These are phyloP conservation scores for Lordiphosa stackelbergi DNA, from an alignment of 1,140 invertebrate genomes.

Conservation along the genomic window DNA sequence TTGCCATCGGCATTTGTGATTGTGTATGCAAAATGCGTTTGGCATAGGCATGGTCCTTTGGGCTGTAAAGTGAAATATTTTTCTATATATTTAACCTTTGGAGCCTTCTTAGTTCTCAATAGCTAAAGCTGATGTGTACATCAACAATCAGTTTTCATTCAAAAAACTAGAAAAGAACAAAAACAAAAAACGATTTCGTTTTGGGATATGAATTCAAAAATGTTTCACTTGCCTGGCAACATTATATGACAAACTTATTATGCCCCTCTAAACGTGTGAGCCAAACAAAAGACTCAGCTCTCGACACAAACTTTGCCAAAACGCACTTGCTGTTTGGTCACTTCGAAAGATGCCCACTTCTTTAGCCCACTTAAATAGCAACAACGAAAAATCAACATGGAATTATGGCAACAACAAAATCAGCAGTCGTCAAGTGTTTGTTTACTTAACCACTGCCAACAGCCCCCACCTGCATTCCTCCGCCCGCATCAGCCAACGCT, in stretches of 20 bases:
- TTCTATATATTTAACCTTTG: too few species aligned
- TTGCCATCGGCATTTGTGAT: too few species aligned
- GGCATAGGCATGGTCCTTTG: too few species aligned
- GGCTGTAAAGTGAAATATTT: too few species aligned
- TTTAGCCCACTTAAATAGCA: slow-evolving; percentile 64
- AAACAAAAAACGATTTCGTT: background rate
- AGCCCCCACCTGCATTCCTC: background rate
- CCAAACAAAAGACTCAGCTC: slow-evolving; percentile 54
- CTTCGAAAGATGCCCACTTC: slow-evolving; percentile 35
- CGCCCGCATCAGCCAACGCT: slow-evolving; percentile 29
- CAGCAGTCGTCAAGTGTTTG: slow-evolving; percentile 34
- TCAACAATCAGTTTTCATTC: slow-evolving; percentile 7
- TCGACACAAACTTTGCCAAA: slow-evolving; percentile 58
- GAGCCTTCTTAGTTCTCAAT: background rate
- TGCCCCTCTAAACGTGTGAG: slow-evolving; percentile 3
- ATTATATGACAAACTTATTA: too few species aligned
- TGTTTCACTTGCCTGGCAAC: too few species aligned
- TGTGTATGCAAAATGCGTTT: too few species aligned
- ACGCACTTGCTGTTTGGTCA: slow-evolving; percentile 54
- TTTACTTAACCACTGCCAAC: slow-evolving; percentile 16
- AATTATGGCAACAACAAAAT: slow-evolving; percentile 69
- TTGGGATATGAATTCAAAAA: background rate
- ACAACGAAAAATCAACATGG: slow-evolving; percentile 67
- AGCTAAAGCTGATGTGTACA: background rate
- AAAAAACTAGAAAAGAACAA: slow-evolving; percentile 7